phyloP scores from a whole-genome alignment of 2,888 invertebrate species.

The Agrilus mali region DNA sequence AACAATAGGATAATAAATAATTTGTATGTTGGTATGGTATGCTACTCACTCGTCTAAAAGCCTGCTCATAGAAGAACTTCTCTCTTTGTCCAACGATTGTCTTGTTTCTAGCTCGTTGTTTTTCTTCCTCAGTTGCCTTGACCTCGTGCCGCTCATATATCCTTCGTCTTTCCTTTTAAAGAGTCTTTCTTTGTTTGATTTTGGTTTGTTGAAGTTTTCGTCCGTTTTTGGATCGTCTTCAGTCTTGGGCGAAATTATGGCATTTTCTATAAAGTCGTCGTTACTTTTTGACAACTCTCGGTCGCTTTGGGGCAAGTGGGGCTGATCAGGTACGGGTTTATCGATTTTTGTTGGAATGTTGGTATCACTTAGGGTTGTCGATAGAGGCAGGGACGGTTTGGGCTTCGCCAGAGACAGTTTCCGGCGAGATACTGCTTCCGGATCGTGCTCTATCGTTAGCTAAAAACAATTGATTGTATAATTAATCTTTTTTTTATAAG shows the following conservation, averaged over 20 bases:
- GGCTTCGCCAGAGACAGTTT: slow-evolving; percentile 15
- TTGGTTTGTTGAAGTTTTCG: slow-evolving; percentile 7
- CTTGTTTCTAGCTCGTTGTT: slow-evolving; percentile 32
- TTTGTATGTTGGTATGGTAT: background rate
- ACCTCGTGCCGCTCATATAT: slow-evolving; percentile 49
- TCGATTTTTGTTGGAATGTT: slow-evolving; percentile 29
- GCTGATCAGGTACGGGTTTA: slow-evolving; percentile 15
- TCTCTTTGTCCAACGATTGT: slow-evolving; percentile 51
- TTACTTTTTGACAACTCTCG: slow-evolving; percentile 18
- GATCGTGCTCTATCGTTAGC: slow-evolving; percentile 84
- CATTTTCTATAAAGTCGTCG: slow-evolving; percentile 9
- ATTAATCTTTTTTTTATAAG: too few relatives aligned
- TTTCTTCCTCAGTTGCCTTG: slow-evolving; percentile 44
- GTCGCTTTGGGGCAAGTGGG: slow-evolving; percentile 20
- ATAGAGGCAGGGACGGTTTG: slow-evolving; percentile 24
- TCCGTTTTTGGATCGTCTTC: slow-evolving; percentile 7
- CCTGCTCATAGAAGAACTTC: slow-evolving; percentile 77
- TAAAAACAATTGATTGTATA: slow-evolving; percentile 26
- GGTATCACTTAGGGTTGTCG: slow-evolving; percentile 34
- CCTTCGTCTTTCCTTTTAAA: slow-evolving; percentile 47
- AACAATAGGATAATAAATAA: slow-evolving; percentile 1
- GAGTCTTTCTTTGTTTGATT: slow-evolving; percentile 33
- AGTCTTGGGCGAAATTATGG: slow-evolving; percentile 4
- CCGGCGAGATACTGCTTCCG: slow-evolving; percentile 53
- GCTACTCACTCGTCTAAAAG: slow-evolving; percentile 56